Conservation (phyloP, 2,888 invertebrate genomes). For the Oligia fasciuncula region DNA sequence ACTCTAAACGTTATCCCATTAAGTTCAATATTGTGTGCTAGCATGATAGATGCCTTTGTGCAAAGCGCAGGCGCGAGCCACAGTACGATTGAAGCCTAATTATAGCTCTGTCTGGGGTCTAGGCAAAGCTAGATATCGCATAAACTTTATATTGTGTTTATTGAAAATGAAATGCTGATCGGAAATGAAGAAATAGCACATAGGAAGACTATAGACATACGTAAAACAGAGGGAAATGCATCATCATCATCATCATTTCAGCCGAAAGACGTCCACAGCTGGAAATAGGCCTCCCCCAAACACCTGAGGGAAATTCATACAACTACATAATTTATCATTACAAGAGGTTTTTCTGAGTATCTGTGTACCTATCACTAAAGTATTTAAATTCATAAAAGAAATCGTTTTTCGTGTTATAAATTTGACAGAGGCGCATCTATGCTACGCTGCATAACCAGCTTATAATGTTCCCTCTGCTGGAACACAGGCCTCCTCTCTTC, state of each 20-base stretch:
- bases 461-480: neutral
- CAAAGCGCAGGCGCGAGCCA: constrained; percentile 40
- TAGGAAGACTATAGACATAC: neutral
- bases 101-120: constrained; percentile 11
- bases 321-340: neutral
- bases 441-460: neutral
- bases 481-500: neutral
- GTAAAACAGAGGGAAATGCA: neutral
- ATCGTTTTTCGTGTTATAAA: neutral
- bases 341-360: neutral
- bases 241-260: too few relatives aligned
- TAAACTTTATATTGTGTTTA: neutral
- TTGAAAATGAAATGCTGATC: neutral
- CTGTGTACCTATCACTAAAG: neutral
- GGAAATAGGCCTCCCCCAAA: too few relatives aligned
- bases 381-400: neutral
- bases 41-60: constrained; percentile 23
- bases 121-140: neutral
- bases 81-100: constrained; percentile 10
- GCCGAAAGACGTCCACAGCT: too few relatives aligned
- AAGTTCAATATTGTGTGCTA: constrained; percentile 21
- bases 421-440: neutral
- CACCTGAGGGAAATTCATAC: neutral
- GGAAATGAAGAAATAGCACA: neutral
- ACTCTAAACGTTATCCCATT: constrained; percentile 4